Percentiles rank a stretch among this genome's conserved stretches.
Conservation (phyloP, 1,140 invertebrate genomes). For the Proctacanthus coquilletti region DNA sequence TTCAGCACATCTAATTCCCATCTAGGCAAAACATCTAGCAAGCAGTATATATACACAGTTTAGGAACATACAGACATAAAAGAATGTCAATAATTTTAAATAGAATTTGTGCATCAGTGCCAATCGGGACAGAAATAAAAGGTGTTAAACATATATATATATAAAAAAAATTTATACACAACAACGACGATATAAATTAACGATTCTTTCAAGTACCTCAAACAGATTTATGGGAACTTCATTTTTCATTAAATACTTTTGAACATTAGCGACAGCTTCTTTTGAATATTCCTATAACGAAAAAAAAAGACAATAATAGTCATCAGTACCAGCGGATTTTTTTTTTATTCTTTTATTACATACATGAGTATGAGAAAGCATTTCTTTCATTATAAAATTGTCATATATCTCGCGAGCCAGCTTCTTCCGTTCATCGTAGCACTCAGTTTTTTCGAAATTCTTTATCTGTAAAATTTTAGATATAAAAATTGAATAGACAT, state of each 20-base stretch:
- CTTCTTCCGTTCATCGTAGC: constrained; percentile 85
- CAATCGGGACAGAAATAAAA: too few species aligned
- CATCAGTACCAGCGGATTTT: background rate
- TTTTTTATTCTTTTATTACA: constrained; percentile 31
- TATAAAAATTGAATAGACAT: constrained; percentile 16
- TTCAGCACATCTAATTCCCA: too few species aligned
- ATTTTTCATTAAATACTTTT: constrained; percentile 94
- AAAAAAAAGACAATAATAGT: constrained; percentile 12
- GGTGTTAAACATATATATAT: too few species aligned
- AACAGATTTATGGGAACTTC: constrained; percentile 93
- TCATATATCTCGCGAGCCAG: constrained; percentile 96
- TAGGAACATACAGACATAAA: too few species aligned
- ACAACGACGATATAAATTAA: too few species aligned
- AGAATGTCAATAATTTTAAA: too few species aligned
- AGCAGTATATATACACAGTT: too few species aligned
- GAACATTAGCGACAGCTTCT: constrained; percentile 90
- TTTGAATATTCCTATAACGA: constrained; percentile 87
- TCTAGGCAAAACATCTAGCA: too few species aligned
- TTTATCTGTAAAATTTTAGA: constrained; percentile 86
- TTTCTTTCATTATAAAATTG: constrained; percentile 99
- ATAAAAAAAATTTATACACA: too few species aligned
- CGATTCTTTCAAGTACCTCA: too few species aligned
- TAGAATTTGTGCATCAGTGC: too few species aligned
- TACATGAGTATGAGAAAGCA: constrained; percentile 94
- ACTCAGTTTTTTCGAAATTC: constrained; percentile 95